phyloP scores from a whole-genome alignment of 2,797 vertebrate species.

The Pangasius mekongensis region DNA sequence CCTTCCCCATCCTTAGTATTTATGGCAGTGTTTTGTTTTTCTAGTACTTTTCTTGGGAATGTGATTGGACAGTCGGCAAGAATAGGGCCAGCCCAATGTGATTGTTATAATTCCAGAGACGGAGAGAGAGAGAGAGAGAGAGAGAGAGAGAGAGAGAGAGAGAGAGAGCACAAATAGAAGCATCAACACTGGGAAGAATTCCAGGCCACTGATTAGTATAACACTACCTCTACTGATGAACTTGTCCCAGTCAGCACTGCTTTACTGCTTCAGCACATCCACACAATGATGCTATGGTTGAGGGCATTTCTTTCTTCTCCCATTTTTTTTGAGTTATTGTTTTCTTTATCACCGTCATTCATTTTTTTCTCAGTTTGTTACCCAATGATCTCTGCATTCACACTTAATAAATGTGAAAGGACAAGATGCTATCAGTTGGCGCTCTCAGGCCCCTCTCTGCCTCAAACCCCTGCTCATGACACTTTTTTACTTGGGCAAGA shows the following conservation, averaged over 20 bases:
- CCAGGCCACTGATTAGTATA: constrained; percentile 53
- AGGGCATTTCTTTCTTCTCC: constrained; percentile 47
- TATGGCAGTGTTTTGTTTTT: constrained; percentile 69
- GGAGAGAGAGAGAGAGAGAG: constrained; percentile 53
- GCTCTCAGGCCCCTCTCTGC: constrained; percentile 58
- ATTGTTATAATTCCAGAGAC: constrained; percentile 67
- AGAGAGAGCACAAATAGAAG: constrained; percentile 54
- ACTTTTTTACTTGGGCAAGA: constrained; percentile 78
- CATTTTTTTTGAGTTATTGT: constrained; percentile 72
- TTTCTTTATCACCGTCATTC: constrained; percentile 60
- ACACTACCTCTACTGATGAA: constrained; percentile 62
- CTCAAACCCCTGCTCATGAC: constrained; percentile 69
- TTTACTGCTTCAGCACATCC: constrained; percentile 71
- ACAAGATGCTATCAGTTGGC: constrained; percentile 56
- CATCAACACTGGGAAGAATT: constrained; percentile 68
- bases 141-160: constrained; percentile 53
- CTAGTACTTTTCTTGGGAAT: constrained; percentile 72
- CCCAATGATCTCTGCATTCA: constrained; percentile 53
- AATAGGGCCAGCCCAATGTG: constrained; percentile 55
- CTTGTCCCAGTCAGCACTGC: constrained; percentile 64
- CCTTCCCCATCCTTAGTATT: constrained; percentile 58
- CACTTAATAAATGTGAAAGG: constrained; percentile 54
- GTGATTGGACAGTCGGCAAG: constrained; percentile 68
- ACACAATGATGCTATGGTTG: constrained; percentile 56
- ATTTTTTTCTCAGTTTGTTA: constrained; percentile 42